A percentile compares a stretch with the other conserved stretches of the same genome.
Evolutionary conservation across 1,140 invertebrate species (phyloP).

Genomic region (Portunus trituberculatus): DNA sequence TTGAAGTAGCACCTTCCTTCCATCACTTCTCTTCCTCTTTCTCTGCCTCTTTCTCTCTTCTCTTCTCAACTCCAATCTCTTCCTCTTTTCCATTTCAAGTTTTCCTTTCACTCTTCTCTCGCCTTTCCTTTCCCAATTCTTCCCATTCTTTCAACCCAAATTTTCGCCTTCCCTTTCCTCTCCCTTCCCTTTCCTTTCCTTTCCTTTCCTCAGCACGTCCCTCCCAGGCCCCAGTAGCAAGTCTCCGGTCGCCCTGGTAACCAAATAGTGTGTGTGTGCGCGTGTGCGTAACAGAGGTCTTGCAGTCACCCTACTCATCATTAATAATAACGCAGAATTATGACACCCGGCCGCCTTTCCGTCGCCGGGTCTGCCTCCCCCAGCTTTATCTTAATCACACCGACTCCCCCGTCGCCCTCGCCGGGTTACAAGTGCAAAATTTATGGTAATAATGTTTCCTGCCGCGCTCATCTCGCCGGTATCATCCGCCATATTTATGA

Average conservation of each 20-base stretch:
- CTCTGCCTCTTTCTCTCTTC: not conserved
- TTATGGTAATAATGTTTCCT: constrained; percentile 76
- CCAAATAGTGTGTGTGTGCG: constrained; percentile 61
- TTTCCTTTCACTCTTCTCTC: not conserved
- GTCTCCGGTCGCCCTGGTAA: constrained; percentile 29
- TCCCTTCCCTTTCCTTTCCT: not conserved
- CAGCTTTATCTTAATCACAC: constrained; percentile 76
- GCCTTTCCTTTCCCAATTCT: not conserved
- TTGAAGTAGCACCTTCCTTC: not conserved
- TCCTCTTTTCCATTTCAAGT: not conserved
- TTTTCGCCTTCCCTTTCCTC: not conserved
- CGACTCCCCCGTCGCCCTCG: constrained; percentile 71
- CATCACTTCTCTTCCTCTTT: not conserved
- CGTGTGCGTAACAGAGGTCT: constrained; percentile 56
- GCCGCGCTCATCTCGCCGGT: constrained; percentile 74
- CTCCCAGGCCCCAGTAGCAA: not conserved
- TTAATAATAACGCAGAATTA: constrained; percentile 75
- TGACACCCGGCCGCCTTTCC: constrained; percentile 73
- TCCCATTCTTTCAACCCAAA: not conserved
- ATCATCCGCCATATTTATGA: constrained; percentile 76
- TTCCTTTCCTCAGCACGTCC: not conserved
- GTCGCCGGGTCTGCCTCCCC: constrained; percentile 66
- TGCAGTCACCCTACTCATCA: constrained; percentile 75
- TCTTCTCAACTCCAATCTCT: not conserved
- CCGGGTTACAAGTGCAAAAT: constrained; percentile 76